A percentile compares a stretch with the other conserved stretches of the same genome.
Evolutionary conservation across 2,888 invertebrate species (phyloP).

Genomic region (Amphipoea lucens): DNA sequence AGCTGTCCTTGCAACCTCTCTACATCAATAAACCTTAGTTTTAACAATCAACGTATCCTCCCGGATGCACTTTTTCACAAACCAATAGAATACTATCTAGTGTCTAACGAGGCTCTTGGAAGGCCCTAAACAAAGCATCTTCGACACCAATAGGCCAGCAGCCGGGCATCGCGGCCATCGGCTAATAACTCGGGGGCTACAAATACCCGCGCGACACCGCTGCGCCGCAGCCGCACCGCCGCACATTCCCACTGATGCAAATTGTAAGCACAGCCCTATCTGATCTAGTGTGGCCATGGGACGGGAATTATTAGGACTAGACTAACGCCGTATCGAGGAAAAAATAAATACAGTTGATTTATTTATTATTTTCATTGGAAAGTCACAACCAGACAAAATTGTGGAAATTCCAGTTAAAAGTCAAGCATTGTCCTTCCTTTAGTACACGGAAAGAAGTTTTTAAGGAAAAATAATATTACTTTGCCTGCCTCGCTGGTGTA

Average conservation of each 20-base stretch:
- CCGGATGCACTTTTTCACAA: constrained; percentile 6
- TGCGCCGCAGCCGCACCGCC: constrained; percentile 24
- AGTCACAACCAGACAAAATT: neutral
- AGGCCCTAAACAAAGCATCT: constrained; percentile 20
- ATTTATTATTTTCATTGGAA: neutral
- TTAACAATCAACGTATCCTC: neutral
- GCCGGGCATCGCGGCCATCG: constrained; percentile 20
- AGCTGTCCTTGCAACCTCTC: too few species aligned
- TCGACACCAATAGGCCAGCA: constrained; percentile 15
- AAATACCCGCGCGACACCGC: constrained; percentile 46
- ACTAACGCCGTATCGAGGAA: too few species aligned
- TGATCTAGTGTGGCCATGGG: constrained; percentile 51
- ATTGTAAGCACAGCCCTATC: constrained; percentile 58
- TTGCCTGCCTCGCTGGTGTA: neutral
- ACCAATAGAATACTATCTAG: constrained; percentile 5
- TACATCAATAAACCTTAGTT: neutral
- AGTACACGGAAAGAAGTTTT: neutral
- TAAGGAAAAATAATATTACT: neutral
- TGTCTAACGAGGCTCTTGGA: constrained; percentile 9
- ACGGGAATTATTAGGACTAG: neutral
- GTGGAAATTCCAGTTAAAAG: too few species aligned
- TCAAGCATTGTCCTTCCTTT: neutral
- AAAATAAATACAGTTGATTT: neutral
- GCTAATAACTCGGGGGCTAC: constrained; percentile 45
- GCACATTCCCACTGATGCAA: constrained; percentile 65